Conservation (phyloP, 1,140 invertebrate species). For the Tetranychus cinnabarinus region DNA sequence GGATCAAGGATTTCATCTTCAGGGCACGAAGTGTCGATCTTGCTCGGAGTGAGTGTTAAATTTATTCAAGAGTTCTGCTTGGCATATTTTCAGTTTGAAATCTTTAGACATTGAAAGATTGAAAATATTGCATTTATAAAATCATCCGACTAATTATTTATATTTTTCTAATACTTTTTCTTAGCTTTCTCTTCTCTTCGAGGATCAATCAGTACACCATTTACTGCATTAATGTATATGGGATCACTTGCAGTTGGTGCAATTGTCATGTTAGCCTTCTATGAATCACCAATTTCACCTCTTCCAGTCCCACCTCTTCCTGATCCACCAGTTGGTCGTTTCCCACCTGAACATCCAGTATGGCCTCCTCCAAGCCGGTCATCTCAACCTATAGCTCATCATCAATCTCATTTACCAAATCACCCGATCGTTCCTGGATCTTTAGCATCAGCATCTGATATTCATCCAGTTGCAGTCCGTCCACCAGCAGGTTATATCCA, state of each 20-base stretch:
- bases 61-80: neutral
- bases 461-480: neutral
- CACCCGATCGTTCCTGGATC: neutral
- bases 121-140: neutral
- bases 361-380: conserved; percentile 5
- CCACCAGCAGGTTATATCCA: neutral
- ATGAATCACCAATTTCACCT: conserved; percentile 11
- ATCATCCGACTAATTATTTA: neutral
- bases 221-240: conserved; percentile 7
- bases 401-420: neutral
- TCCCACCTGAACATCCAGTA: conserved; percentile 11
- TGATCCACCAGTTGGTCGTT: conserved; percentile 10
- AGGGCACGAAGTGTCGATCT: neutral
- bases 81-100: neutral
- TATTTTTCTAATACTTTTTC: neutral
- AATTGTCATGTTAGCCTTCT: conserved; percentile 11
- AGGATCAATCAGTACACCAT: conserved; percentile 3
- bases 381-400: neutral
- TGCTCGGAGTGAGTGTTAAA: neutral
- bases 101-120: neutral
- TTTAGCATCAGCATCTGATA: neutral
- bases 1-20: neutral
- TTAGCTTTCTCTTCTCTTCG: conserved; percentile 4
- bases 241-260: conserved; percentile 5
- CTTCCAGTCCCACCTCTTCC: conserved; percentile 10